Evolutionary conservation across 2,888 invertebrate genomes (phyloP).

Genomic region (Metallyticus violacea): DNA sequence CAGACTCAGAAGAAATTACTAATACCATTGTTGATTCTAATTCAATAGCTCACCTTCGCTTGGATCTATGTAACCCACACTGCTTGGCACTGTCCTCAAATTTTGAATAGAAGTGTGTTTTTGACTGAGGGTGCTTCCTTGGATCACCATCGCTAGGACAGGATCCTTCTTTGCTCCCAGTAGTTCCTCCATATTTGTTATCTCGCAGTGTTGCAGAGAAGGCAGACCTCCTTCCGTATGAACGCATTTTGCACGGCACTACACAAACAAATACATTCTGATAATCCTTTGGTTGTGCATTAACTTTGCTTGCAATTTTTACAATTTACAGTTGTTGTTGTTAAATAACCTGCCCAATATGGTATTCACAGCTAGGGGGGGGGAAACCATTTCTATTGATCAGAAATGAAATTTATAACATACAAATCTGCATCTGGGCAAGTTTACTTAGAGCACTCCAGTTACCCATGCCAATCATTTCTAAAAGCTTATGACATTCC

Average conservation of each 20-base stretch:
- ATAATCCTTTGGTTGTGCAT: neutral
- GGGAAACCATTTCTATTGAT: no score
- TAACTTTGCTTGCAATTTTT: no score
- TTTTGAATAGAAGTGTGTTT: neutral
- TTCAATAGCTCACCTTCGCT: neutral
- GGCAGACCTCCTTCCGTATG: slow-evolving; percentile 41
- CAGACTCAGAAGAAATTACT: no score
- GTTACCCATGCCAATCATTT: no score
- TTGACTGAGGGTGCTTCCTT: neutral
- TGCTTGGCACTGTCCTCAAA: neutral
- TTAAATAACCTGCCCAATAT: no score
- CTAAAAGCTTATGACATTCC: no score
- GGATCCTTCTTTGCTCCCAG: neutral
- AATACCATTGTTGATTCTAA: no score
- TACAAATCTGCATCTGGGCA: no score
- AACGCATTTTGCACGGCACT: slow-evolving; percentile 45
- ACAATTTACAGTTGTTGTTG: no score
- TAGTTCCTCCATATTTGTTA: neutral
- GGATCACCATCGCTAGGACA: neutral
- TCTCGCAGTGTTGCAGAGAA: slow-evolving; percentile 52
- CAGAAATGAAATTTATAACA: no score
- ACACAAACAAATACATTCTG: slow-evolving; percentile 28
- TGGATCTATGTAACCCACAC: slow-evolving; percentile 15
- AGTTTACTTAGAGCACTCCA: no score
- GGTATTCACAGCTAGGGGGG: no score